phyloP scores from a whole-genome alignment of 2,113 vertebrate species.

The Actinemys pallida region DNA sequence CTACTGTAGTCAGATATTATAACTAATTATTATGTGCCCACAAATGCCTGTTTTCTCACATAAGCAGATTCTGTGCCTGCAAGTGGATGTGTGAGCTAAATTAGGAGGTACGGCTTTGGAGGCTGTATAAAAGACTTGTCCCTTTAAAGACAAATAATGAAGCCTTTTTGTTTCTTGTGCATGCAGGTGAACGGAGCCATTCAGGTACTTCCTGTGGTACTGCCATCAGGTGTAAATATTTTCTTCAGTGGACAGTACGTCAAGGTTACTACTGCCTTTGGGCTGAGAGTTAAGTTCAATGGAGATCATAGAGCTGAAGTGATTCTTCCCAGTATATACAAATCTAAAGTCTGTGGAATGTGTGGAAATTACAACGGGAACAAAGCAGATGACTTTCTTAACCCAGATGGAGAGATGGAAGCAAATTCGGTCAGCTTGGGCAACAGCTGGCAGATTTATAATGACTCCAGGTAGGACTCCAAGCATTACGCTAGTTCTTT shows the following conservation, averaged over 20 bases:
- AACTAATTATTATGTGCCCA: no score
- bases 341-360: slow-evolving; percentile 69
- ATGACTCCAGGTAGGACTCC: slow-evolving; percentile 68
- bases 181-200: slow-evolving; percentile 63
- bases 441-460: slow-evolving; percentile 77
- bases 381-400: slow-evolving; percentile 73
- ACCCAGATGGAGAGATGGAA: slow-evolving; percentile 72
- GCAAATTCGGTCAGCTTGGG: slow-evolving; percentile 69
- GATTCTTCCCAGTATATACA: slow-evolving; percentile 55
- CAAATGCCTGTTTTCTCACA: no score
- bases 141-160: background rate
- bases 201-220: slow-evolving; percentile 58
- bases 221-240: slow-evolving; percentile 13
- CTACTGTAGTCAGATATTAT: no score
- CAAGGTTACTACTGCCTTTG: slow-evolving; percentile 50
- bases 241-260: slow-evolving; percentile 62
- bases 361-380: slow-evolving; percentile 71
- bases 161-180: background rate
- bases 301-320: slow-evolving; percentile 71
- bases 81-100: no score
- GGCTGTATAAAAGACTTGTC: background rate
- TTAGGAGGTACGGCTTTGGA: no score
- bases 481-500: background rate
- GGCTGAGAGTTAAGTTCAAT: slow-evolving; percentile 69
- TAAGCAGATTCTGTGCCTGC: no score